A percentile compares a stretch with the other conserved stretches of the same genome.
Evolutionary conservation across 2,113 vertebrate species (phyloP).

Genomic region (Calidris pugnax): DNA sequence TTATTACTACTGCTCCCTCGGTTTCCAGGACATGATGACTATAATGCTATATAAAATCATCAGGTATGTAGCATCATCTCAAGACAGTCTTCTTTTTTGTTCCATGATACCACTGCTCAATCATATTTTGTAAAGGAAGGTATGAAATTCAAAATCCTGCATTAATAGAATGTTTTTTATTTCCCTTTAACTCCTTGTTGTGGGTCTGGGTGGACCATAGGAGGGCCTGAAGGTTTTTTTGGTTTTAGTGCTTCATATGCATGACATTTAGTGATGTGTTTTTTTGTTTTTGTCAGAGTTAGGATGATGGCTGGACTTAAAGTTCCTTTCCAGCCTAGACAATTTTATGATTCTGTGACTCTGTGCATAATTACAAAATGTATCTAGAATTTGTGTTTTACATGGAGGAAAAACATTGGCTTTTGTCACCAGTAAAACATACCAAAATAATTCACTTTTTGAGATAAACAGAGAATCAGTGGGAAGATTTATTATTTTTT

Average conservation of each 20-base stretch:
- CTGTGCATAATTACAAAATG: background rate
- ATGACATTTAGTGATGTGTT: no score
- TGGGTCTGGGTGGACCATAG: background rate
- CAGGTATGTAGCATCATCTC: background rate
- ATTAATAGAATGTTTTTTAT: background rate
- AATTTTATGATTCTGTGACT: no score
- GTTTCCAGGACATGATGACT: conserved; percentile 41
- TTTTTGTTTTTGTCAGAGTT: no score
- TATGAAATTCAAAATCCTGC: background rate
- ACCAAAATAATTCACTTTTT: background rate
- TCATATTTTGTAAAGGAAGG: background rate
- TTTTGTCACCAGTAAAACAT: background rate
- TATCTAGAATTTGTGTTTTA: background rate
- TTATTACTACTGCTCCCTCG: background rate
- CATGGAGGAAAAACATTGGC: background rate
- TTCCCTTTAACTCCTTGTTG: background rate
- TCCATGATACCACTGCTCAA: background rate
- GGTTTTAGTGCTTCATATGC: background rate
- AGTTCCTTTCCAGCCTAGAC: no score
- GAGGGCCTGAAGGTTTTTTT: background rate
- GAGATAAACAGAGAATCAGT: background rate
- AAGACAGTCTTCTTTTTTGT: background rate
- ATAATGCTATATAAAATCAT: background rate
- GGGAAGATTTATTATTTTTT: background rate
- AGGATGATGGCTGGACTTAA: no score